Percentiles rank a stretch among this genome's conserved stretches.
These are phyloP conservation scores for Ammospiza nelsoni DNA, from an alignment of 2,113 vertebrate genomes.

Conservation along the genomic window DNA sequence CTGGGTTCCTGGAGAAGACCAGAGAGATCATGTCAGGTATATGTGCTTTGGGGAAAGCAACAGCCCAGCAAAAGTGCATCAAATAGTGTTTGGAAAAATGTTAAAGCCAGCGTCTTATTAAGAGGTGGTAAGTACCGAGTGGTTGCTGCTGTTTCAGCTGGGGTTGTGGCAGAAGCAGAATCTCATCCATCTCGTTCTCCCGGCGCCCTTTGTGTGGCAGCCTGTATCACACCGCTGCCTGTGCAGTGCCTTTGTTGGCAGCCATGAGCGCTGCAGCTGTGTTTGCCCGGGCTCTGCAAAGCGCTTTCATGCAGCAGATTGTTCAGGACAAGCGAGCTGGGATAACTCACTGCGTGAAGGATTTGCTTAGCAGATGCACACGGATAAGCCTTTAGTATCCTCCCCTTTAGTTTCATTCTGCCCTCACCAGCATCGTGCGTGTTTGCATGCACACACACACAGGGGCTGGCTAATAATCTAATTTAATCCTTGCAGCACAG, in stretches of 20 bases:
- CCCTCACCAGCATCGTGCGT: neutral
- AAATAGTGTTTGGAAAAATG: neutral
- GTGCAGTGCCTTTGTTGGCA: neutral
- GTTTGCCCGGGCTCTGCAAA: neutral
- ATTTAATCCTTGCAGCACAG: neutral
- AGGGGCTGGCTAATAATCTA: neutral
- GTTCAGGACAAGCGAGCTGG: neutral
- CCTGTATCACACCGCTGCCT: neutral
- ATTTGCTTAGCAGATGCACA: neutral
- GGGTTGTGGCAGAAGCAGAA: neutral
- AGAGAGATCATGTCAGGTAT: neutral
- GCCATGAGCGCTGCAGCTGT: neutral
- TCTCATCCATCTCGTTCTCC: neutral
- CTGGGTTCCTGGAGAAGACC: neutral
- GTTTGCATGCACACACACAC: neutral
- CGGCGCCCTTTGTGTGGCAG: neutral
- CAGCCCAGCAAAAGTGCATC: neutral
- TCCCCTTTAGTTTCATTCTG: neutral
- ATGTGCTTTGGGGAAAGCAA: neutral
- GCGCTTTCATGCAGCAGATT: neutral
- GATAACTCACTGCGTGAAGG: neutral
- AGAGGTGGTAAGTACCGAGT: neutral
- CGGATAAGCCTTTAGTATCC: conserved; percentile 12
- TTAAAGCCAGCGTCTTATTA: neutral
- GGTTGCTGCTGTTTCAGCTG: neutral